Percentiles rank a stretch among this genome's conserved stretches.
Conservation (phyloP, 2,797 vertebrate genomes). For the Enteromius treurensis region DNA sequence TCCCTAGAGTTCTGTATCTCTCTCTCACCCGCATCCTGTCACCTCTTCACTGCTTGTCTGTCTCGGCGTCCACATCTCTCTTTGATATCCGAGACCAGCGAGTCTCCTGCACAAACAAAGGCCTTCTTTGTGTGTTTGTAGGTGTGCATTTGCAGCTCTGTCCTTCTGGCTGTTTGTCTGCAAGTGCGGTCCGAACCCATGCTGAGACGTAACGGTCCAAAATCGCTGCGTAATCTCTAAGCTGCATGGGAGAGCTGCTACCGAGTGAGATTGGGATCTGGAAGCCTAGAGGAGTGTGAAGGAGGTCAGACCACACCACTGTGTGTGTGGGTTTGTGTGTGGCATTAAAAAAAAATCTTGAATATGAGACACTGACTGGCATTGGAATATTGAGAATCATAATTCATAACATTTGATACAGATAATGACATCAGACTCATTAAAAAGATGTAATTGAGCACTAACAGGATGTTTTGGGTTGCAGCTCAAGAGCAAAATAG, state of each 20-base stretch:
- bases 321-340: slow-evolving; percentile 35
- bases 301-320: slow-evolving; percentile 39
- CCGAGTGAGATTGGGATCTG: slow-evolving; percentile 39
- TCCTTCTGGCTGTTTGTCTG: slow-evolving; percentile 39
- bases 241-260: slow-evolving; percentile 44
- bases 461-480: slow-evolving; percentile 10
- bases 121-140: slow-evolving; percentile 52
- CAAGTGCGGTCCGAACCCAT: slow-evolving; percentile 21
- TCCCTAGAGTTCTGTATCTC: slow-evolving; percentile 43
- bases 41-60: slow-evolving; percentile 53
- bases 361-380: slow-evolving; percentile 12
- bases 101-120: slow-evolving; percentile 61
- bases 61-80: slow-evolving; percentile 53
- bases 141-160: slow-evolving; percentile 30
- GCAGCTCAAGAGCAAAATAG: not conserved
- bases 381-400: slow-evolving; percentile 1
- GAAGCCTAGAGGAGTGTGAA: slow-evolving; percentile 32
- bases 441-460: slow-evolving; percentile 25
- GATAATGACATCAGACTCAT: slow-evolving; percentile 21
- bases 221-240: slow-evolving; percentile 43
- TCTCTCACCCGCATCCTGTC: slow-evolving; percentile 53
- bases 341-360: not conserved
- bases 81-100: slow-evolving; percentile 62
- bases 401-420: slow-evolving; percentile 34
- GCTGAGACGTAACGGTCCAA: slow-evolving; percentile 14